Evolutionary conservation across 2,113 vertebrate genomes (phyloP).

Genomic region (Clarias gariepinus): DNA sequence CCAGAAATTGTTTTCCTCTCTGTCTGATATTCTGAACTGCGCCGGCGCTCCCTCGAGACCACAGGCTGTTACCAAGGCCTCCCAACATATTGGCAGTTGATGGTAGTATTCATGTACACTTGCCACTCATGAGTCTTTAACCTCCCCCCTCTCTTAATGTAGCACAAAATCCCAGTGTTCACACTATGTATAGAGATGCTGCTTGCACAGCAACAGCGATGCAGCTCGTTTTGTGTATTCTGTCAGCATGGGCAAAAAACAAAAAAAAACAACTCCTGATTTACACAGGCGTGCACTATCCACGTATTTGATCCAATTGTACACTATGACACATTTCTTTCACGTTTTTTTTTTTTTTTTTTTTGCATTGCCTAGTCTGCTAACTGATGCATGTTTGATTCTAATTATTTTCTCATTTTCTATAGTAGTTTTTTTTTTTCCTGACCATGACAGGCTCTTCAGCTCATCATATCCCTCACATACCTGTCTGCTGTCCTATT

Average conservation of each 20-base stretch:
- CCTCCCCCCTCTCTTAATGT: constrained; percentile 52
- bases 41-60: constrained; percentile 90
- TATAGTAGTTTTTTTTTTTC: constrained; percentile 11
- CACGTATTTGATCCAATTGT: not conserved
- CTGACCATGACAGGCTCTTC: constrained; percentile 39
- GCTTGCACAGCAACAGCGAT: constrained; percentile 2
- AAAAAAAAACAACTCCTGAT: not conserved
- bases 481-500: constrained; percentile 44
- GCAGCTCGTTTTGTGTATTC: not conserved
- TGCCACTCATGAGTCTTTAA: constrained; percentile 87
- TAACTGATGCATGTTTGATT: constrained; percentile 47
- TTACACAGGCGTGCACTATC: not conserved
- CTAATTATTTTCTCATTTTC: constrained; percentile 41
- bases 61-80: constrained; percentile 94
- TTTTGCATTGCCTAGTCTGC: not conserved
- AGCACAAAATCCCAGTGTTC: constrained; percentile 42
- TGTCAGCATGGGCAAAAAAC: not conserved
- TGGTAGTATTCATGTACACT: constrained; percentile 90
- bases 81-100: constrained; percentile 99
- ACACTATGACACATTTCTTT: not conserved
- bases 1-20: constrained; percentile 99
- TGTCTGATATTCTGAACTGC: constrained; percentile 96
- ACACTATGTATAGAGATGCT: not conserved
- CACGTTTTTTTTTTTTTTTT: not conserved
- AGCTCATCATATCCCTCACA: constrained; percentile 49